Conservation (phyloP, 2,888 invertebrate species). For the Tuberolachnus salignus region DNA sequence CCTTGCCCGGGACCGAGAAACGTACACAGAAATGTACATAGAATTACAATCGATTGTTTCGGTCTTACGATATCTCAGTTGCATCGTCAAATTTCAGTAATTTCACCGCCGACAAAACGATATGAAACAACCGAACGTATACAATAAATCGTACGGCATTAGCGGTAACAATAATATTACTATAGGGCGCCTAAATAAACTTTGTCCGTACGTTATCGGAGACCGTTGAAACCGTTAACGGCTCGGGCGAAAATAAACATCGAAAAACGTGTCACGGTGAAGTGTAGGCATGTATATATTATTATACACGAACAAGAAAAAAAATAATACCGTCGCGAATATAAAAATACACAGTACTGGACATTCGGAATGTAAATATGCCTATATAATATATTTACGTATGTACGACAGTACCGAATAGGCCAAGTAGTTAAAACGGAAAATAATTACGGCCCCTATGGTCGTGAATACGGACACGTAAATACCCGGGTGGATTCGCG, state of each 20-base stretch:
- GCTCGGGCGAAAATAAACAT: not conserved
- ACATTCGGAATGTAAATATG: not conserved
- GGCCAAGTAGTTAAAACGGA: conserved; percentile 18
- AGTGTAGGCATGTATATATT: not conserved
- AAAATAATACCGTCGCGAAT: not conserved
- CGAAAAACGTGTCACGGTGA: not conserved
- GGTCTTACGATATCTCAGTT: not conserved
- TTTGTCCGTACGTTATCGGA: too few species aligned
- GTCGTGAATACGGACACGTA: not conserved
- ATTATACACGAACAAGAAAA: too few species aligned
- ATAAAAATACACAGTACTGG: not conserved
- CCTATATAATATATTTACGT: not conserved
- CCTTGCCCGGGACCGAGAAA: not conserved
- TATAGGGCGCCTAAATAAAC: too few species aligned
- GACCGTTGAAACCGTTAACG: not conserved
- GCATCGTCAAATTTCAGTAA: too few species aligned
- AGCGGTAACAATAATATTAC: too few species aligned
- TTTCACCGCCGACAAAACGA: too few species aligned
- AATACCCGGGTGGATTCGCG: not conserved
- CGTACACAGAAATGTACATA: conserved; percentile 18
- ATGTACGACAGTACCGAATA: not conserved
- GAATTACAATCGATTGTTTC: not conserved
- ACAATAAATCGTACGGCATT: too few species aligned
- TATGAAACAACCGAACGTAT: too few species aligned
- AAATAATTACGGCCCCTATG: conserved; percentile 2